These are phyloP conservation scores for Geophilus truncorum DNA, from an alignment of 2,888 invertebrate genomes.

Conservation along the genomic window DNA sequence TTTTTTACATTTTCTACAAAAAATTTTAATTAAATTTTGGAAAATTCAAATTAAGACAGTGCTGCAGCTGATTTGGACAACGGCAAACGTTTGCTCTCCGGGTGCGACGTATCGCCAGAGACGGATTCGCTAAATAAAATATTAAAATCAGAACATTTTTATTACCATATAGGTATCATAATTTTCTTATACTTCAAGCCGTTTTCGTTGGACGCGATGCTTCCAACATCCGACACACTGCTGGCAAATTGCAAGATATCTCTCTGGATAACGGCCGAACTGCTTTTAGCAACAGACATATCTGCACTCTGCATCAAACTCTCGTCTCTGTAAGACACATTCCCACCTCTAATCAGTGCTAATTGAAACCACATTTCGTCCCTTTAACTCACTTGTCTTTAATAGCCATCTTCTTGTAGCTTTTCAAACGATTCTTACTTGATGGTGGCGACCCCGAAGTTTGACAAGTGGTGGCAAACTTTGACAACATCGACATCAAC, in stretches of 20 bases:
- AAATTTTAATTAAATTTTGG: background rate
- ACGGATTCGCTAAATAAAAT: too few relatives aligned
- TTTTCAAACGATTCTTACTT: background rate
- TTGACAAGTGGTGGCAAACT: background rate
- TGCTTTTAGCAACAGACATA: background rate
- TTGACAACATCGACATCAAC: background rate
- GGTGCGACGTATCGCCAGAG: too few relatives aligned
- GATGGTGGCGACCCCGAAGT: background rate
- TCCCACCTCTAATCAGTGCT: background rate
- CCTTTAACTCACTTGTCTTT: background rate
- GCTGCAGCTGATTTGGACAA: background rate
- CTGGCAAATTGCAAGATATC: background rate
- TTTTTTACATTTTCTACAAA: background rate
- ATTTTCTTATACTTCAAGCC: background rate
- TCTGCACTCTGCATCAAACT: background rate
- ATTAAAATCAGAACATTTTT: too few relatives aligned
- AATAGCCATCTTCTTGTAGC: background rate
- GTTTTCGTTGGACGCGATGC: background rate
- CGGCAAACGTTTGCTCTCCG: background rate
- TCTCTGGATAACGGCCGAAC: background rate
- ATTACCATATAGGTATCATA: too few relatives aligned
- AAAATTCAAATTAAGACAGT: background rate
- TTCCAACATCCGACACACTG: background rate
- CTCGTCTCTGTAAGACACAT: background rate
- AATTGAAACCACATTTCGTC: background rate